phyloP scores from a whole-genome alignment of 2,888 invertebrate genomes.

The Drosophila testacea region DNA sequence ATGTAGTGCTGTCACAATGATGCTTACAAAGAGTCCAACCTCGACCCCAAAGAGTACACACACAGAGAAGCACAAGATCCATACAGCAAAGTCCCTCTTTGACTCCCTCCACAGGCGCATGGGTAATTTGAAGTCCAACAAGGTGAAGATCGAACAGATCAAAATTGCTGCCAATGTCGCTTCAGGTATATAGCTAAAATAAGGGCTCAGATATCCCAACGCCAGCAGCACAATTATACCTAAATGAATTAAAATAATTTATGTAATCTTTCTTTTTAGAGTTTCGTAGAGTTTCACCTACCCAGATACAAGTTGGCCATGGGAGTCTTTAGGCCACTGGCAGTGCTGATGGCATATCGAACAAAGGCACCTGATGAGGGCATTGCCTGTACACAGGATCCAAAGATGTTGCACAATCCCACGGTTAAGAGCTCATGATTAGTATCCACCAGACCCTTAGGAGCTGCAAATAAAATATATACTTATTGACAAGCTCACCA shows the following conservation, averaged over 20 bases:
- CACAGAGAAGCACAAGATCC: slow-evolving; percentile 89
- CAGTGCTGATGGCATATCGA: slow-evolving; percentile 94
- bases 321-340: slow-evolving; percentile 94
- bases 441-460: slow-evolving; percentile 91
- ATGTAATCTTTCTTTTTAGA: too few relatives aligned
- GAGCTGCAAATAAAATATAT: slow-evolving; percentile 85
- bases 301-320: slow-evolving; percentile 86
- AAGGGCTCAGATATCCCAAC: slow-evolving; percentile 93
- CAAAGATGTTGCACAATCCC: slow-evolving; percentile 92
- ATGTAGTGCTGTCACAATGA: slow-evolving; percentile 87
- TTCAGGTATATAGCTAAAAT: slow-evolving; percentile 94
- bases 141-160: slow-evolving; percentile 91
- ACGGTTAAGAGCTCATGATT: slow-evolving; percentile 96
- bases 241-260: slow-evolving; percentile 75
- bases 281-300: slow-evolving; percentile 29
- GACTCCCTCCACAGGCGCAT: slow-evolving; percentile 87
- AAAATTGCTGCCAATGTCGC: slow-evolving; percentile 95
- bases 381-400: slow-evolving; percentile 94
- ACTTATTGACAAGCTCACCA: background rate
- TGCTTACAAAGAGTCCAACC: slow-evolving; percentile 91
- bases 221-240: slow-evolving; percentile 93
- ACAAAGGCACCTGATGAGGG: slow-evolving; percentile 95
- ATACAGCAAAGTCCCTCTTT: slow-evolving; percentile 88
- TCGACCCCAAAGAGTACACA: slow-evolving; percentile 91
- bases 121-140: slow-evolving; percentile 87